A percentile compares a stretch with the other conserved stretches of the same genome.
Conservation (phyloP, 23 tunicate genomes). For the Aplidium turbinatum region DNA sequence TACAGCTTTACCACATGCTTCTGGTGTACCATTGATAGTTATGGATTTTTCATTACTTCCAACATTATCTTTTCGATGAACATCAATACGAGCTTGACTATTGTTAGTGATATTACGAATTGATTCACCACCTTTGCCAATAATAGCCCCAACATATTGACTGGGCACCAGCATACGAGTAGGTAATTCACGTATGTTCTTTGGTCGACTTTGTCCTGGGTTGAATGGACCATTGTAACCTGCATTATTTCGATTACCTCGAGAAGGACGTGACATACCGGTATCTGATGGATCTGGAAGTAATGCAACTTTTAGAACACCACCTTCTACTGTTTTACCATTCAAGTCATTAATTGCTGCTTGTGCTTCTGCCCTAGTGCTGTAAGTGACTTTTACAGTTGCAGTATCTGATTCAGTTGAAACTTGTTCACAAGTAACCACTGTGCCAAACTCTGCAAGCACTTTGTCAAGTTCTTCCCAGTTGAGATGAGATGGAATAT, state of each 20-base stretch:
- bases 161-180: slow-evolving; percentile 94
- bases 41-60: slow-evolving; percentile 93
- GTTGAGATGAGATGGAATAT: slow-evolving; percentile 88
- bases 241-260: slow-evolving; percentile 51
- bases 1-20: slow-evolving; percentile 89
- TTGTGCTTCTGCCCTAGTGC: slow-evolving; percentile 80
- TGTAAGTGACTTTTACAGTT: slow-evolving; percentile 91
- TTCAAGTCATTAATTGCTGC: slow-evolving; percentile 84
- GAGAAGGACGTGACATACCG: slow-evolving; percentile 41
- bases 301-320: slow-evolving; percentile 62
- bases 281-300: slow-evolving; percentile 89
- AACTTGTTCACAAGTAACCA: slow-evolving; percentile 94
- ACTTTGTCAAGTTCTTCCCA: slow-evolving; percentile 96
- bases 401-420: slow-evolving; percentile 93
- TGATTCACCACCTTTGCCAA: slow-evolving; percentile 92
- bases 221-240: slow-evolving; percentile 51
- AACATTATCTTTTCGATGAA: slow-evolving; percentile 95
- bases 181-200: slow-evolving; percentile 59
- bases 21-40: slow-evolving; percentile 92
- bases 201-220: slow-evolving; percentile 36
- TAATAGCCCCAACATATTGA: slow-evolving; percentile 91
- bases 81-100: slow-evolving; percentile 92
- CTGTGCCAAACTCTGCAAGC: slow-evolving; percentile 85
- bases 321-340: slow-evolving; percentile 78
- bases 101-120: slow-evolving; percentile 85